phyloP scores from a whole-genome alignment of 2,797 vertebrate species.

The Podargus strigoides region DNA sequence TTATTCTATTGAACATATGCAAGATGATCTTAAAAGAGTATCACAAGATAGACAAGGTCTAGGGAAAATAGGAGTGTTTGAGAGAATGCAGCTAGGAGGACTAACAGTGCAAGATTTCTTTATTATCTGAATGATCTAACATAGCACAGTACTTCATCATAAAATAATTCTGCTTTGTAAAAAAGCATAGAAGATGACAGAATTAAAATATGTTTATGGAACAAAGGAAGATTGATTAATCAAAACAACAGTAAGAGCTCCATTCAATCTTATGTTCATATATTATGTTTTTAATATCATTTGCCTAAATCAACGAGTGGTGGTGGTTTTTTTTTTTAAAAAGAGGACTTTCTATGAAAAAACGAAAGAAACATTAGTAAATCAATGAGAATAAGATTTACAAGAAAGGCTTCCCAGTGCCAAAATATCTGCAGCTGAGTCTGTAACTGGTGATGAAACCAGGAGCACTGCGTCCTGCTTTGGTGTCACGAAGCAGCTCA shows the following conservation, averaged over 20 bases:
- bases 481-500: background rate
- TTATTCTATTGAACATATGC: background rate
- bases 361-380: background rate
- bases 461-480: background rate
- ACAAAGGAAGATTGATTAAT: background rate
- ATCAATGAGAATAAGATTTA: background rate
- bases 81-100: background rate
- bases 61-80: background rate
- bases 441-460: background rate
- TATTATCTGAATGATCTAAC: background rate
- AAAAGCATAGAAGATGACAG: background rate
- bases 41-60: background rate
- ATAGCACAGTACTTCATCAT: background rate
- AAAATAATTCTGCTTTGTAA: background rate
- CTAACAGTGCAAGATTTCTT: background rate
- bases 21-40: background rate
- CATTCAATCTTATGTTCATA: background rate
- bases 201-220: background rate
- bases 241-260: background rate
- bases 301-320: background rate
- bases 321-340: background rate
- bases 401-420: background rate
- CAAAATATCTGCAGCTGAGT: background rate
- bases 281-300: background rate
- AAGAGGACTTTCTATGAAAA: background rate